Base-by-base conservation (phyloP, 2,113 vertebrate genomes). In the Peromyscus maniculatus region DNA sequence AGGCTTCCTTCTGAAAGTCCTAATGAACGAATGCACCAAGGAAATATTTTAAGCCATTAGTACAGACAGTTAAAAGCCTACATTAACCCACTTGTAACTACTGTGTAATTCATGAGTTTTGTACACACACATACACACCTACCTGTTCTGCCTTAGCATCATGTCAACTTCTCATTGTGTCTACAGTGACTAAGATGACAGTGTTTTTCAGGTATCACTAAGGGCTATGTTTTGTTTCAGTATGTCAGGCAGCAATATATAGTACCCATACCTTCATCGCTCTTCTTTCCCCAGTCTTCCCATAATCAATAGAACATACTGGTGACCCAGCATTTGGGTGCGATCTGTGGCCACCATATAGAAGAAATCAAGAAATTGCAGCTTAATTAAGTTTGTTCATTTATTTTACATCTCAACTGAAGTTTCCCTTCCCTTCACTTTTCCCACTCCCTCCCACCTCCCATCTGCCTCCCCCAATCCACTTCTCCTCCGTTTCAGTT, bases 11-110 rank as follows among this genome's bases (percentile, higher is more conserved):
- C 46, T 96, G 52, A 71, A 72, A 15, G 12, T 93, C n/a, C 26
- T 59, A 93, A n/a, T 84, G n/a, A 69, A 91, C 71, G 4, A 59
- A 83, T 59, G 28, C 28, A 36, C 15, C 36, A 78, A 66, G 3
- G 28, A n/a, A 87, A 69, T 62, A 91, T 75, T 90, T 97, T 43
- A 75, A 91, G 9, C 67, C 72, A 66, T 80, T 92, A 82, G 64
- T 55, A 82, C 19, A 82, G 16, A 82, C 16, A 26, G 89, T 83
- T 55, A 74, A 77, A 80, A 88, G 17, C 52, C 33, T 57, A 22
- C 10, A 12, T 57, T 82, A n/a, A 57, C 55, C 33, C 4, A 24
- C 31, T 57, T 13, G 19, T 89, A 52, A 43, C 10, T 64, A 36
- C 39, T 66, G 19, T 43, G 19, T 74, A 88, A 59, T 24, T 36